phyloP scores from a whole-genome alignment of 2,113 vertebrate genomes.

The Notarius quadriscutis region DNA sequence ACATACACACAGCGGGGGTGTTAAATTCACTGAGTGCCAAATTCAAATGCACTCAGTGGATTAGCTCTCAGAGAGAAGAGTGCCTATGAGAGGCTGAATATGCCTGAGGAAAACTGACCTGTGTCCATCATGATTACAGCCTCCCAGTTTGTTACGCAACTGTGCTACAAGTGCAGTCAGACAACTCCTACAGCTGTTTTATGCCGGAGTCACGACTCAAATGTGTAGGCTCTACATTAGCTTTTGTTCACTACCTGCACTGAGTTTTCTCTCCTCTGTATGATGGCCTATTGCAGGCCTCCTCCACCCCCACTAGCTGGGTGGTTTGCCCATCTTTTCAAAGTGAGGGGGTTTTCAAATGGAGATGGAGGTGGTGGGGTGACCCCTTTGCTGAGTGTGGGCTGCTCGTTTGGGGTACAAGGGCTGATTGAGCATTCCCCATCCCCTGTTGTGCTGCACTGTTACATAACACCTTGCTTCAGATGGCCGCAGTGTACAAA shows the following conservation, averaged over 20 bases:
- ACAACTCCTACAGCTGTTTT: constrained; percentile 78
- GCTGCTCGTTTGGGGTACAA: constrained; percentile 49
- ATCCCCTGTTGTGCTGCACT: constrained; percentile 46
- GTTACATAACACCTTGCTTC: constrained; percentile 52
- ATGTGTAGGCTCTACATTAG: constrained; percentile 65
- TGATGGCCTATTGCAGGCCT: constrained; percentile 46
- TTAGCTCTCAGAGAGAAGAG: constrained; percentile 50
- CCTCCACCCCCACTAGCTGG: constrained; percentile 42
- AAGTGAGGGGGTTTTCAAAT: constrained; percentile 48
- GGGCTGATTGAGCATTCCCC: constrained; percentile 33
- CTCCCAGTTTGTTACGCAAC: constrained; percentile 71
- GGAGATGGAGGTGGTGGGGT: constrained; percentile 54
- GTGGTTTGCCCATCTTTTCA: constrained; percentile 54
- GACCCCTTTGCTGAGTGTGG: constrained; percentile 42
- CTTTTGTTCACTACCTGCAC: constrained; percentile 48
- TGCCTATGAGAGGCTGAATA: constrained; percentile 53
- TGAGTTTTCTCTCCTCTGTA: constrained; percentile 43
- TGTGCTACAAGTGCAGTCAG: constrained; percentile 67
- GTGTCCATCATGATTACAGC: constrained; percentile 63
- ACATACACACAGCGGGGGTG: constrained; percentile 46
- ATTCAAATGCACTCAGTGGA: constrained; percentile 57
- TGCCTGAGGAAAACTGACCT: constrained; percentile 70
- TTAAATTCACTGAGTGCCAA: constrained; percentile 59
- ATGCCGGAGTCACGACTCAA: constrained; percentile 74
- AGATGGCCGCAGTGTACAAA: constrained; percentile 27